Evolutionary conservation across 2,113 vertebrate genomes (phyloP).

Genomic region (Balaenoptera acutorostrata): DNA sequence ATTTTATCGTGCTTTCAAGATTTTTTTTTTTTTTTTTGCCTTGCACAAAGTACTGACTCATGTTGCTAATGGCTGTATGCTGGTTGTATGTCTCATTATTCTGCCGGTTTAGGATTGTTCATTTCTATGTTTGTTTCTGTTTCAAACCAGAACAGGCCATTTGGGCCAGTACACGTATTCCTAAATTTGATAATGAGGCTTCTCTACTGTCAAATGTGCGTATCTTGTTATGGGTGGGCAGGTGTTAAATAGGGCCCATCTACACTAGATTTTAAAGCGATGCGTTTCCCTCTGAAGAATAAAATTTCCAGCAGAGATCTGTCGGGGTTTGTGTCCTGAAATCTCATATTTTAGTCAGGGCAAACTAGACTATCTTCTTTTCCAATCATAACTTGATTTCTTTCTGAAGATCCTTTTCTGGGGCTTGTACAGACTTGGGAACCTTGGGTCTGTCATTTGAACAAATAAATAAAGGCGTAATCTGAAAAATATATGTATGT

Average conservation of each 20-base stretch:
- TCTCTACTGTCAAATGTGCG: neutral
- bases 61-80: slow-evolving; percentile 46
- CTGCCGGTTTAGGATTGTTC: neutral
- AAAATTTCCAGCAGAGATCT: neutral
- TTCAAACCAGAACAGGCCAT: neutral
- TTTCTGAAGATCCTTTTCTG: neutral
- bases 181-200: neutral
- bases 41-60: slow-evolving; percentile 70
- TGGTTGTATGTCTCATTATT: slow-evolving; percentile 43
- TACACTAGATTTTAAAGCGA: rapidly evolving
- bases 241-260: neutral
- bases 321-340: neutral
- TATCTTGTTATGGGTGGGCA: neutral
- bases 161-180: neutral
- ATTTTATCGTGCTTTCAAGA: slow-evolving; percentile 62
- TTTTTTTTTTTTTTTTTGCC: neutral
- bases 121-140: slow-evolving; percentile 34
- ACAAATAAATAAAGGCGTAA: neutral
- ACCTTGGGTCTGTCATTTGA: neutral
- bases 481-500: neutral
- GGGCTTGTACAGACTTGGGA: neutral
- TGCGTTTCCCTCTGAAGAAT: neutral
- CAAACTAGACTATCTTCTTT: neutral
- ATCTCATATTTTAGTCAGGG: neutral
- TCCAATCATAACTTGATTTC: neutral